Evolutionary conservation across 2,888 invertebrate species (phyloP).

Genomic region (Disparrhopalites patrizii): DNA sequence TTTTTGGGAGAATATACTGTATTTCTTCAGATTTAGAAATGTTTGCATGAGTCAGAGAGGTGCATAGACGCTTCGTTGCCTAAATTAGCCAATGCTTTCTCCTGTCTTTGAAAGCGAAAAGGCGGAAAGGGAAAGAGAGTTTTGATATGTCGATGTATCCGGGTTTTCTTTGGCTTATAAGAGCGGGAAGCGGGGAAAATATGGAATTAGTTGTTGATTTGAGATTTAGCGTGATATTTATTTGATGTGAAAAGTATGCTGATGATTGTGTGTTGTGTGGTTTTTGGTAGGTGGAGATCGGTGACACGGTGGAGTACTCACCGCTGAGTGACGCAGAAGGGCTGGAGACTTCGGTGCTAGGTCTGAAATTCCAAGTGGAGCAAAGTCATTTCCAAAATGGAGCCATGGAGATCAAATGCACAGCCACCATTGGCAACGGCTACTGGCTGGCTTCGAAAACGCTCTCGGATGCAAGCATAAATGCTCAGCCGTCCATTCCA

Average conservation of each 20-base stretch:
- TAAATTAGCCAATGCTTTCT: too few species aligned
- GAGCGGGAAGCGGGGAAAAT: too few species aligned
- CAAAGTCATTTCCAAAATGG: conserved; percentile 36
- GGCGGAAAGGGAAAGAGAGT: too few species aligned
- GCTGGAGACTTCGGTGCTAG: conserved; percentile 47
- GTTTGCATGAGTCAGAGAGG: too few species aligned
- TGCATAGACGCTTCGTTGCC: too few species aligned
- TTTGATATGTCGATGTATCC: too few species aligned
- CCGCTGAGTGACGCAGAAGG: conserved; percentile 42
- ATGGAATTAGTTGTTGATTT: too few species aligned
- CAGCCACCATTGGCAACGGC: conserved; percentile 48
- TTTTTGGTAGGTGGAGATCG: conserved; percentile 12
- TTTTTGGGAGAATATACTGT: too few species aligned
- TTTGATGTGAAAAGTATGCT: background rate
- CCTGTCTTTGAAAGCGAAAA: too few species aligned
- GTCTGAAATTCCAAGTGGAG: conserved; percentile 43
- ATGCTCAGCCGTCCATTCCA: conserved; percentile 48
- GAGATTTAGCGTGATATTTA: background rate
- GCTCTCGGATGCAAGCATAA: conserved; percentile 43
- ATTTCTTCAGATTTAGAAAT: too few species aligned
- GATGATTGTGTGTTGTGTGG: background rate
- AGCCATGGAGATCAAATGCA: conserved; percentile 46
- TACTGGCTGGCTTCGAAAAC: conserved; percentile 41
- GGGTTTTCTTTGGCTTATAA: too few species aligned
- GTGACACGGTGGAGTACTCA: conserved; percentile 37